Evolutionary conservation across 2,888 invertebrate genomes (phyloP), one percentile per base, ranked within the genome.

Genomic region (Tinea pellionella): DNA sequence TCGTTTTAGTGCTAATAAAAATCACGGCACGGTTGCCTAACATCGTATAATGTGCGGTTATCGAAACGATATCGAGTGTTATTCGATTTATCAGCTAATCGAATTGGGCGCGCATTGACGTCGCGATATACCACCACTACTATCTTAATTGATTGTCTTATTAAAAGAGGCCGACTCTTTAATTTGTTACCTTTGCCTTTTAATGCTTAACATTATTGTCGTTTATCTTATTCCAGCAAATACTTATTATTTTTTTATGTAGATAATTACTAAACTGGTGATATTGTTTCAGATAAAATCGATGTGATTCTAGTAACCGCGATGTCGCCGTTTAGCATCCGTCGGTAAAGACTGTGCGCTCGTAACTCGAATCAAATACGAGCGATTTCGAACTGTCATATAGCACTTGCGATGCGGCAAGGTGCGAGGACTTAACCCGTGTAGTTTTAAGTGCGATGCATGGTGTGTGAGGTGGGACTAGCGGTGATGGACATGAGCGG

Each of bases 401-500:
- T n/a, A n/a, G 55, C 30, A 30, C 16, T 74, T 74, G 81, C 77
- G 72, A 85, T 83, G 84, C 75, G 77, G 82, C 78, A 79, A 76
- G 74, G 73, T 71, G 78, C 73, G 81, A 74, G 82, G 78, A 83
- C 83, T 83, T 74, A 70, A 65, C 81, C 82, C 80, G 86, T 71
- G 82, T 80, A 81, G 73, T 69, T 77, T 76, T 77, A 84, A 84
- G 79, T 78, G 78, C 80, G 80, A 86, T 87, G 87, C 85, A 87
- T 87, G 87, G 87, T 87, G 77, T 87, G 87, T 87, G 87, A 87
- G 81, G 73, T 73, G 72, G 75, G 78, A 69, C 67, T 73, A 69
- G 80, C 78, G 71, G 81, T 73, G 77, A 87, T 87, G 87, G 86
- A 86, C 83, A 86, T 85, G 87, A 86, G 84, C 76, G 84, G 81